Conservation (phyloP, 2,113 vertebrate species). For the Oreotrochilus melanogaster region DNA sequence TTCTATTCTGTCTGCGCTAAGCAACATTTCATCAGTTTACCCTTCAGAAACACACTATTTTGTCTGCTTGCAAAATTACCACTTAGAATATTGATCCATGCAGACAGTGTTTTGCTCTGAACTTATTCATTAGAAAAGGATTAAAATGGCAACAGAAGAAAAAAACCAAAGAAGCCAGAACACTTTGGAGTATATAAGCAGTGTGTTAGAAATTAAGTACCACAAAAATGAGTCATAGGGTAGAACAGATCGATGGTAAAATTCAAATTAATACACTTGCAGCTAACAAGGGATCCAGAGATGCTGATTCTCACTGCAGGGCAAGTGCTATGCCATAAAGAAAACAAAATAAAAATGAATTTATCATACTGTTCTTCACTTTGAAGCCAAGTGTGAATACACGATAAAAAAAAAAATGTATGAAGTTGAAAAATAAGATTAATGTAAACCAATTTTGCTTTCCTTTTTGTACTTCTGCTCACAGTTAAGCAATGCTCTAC, state of each 20-base stretch:
- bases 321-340: constrained; percentile 9
- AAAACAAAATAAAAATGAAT: constrained; percentile 65
- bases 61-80: constrained; percentile 47
- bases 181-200: constrained; percentile 17
- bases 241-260: constrained; percentile 33
- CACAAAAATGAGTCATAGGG: constrained; percentile 12
- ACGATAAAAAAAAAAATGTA: constrained; percentile 50
- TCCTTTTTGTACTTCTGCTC: background rate
- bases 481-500: background rate
- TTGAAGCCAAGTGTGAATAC: constrained; percentile 33
- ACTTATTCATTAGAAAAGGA: constrained; percentile 50
- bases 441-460: background rate
- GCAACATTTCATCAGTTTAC: background rate
- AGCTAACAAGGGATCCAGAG: constrained; percentile 14
- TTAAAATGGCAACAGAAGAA: constrained; percentile 15
- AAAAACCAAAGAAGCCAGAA: background rate
- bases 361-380: constrained; percentile 60
- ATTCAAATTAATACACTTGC: constrained; percentile 15
- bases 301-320: constrained; percentile 42
- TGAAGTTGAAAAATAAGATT: constrained; percentile 33
- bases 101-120: constrained; percentile 10
- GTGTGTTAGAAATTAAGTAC: constrained; percentile 51
- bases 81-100: constrained; percentile 32
- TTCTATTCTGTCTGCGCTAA: background rate
- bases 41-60: constrained; percentile 42